Conservation (phyloP, 2,797 vertebrate genomes). For the Spinibarbus caldwelli region DNA sequence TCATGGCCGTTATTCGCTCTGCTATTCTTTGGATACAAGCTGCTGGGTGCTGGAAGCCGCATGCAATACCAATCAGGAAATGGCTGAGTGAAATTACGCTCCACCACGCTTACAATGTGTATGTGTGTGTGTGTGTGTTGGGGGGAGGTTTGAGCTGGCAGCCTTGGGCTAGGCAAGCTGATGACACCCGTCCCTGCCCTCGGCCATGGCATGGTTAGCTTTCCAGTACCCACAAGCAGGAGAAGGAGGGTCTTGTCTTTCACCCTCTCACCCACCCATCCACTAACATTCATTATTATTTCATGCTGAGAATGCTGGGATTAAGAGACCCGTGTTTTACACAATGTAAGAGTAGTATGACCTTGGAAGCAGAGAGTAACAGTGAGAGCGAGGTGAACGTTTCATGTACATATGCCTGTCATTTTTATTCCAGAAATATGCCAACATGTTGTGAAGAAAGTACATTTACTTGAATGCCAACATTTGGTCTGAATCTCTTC, state of each 20-base stretch:
- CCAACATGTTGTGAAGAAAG: not conserved
- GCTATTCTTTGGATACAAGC: slow-evolving; percentile 59
- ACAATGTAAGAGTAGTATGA: slow-evolving; percentile 76
- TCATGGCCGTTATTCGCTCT: slow-evolving; percentile 65
- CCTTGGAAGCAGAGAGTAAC: slow-evolving; percentile 55
- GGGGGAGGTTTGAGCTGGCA: slow-evolving; percentile 4
- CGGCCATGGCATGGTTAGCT: slow-evolving; percentile 76
- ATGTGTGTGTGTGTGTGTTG: slow-evolving; percentile 58
- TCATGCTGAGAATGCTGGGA: slow-evolving; percentile 75
- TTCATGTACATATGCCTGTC: not conserved
- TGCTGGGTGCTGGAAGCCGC: slow-evolving; percentile 64
- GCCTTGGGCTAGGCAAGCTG: slow-evolving; percentile 70
- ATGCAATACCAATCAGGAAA: slow-evolving; percentile 74
- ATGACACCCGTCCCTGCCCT: slow-evolving; percentile 76
- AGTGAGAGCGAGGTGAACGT: slow-evolving; percentile 30
- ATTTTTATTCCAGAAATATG: not conserved
- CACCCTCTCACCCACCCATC: slow-evolving; percentile 66
- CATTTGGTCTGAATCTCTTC: not conserved
- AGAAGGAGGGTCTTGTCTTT: slow-evolving; percentile 67
- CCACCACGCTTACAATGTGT: slow-evolving; percentile 58
- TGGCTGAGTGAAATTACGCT: slow-evolving; percentile 67
- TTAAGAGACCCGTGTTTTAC: slow-evolving; percentile 75
- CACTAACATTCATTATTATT: slow-evolving; percentile 74
- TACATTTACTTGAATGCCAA: not conserved
- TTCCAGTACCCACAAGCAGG: slow-evolving; percentile 74